Base-by-base conservation (phyloP, 2,888 invertebrate species). In the Sacculina carcini region DNA sequence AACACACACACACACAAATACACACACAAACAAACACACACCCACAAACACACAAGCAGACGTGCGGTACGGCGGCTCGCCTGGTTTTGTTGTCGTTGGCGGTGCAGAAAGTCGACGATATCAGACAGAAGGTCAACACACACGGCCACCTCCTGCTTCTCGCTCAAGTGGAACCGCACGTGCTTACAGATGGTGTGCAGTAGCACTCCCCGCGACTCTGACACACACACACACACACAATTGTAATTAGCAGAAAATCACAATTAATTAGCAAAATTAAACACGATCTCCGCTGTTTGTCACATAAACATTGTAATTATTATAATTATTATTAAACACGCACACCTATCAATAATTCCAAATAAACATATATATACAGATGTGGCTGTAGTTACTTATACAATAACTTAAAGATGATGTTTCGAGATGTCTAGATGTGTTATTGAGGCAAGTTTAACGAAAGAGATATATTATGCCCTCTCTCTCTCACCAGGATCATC, bases 111-210 rank as follows among this genome's bases (percentile, higher is more conserved):
- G 40, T 71, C 73, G 19, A 90, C 73, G 29, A 90, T 76, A 63
- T 89, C 87, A 0, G 81, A 80, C 10, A 92, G 68, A 60, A 90
- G 85, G 54, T 83, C 83, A 0, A 86, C 80, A 61, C 86, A 86
- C 5, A 83, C 72, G 14, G 77, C 71, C 31, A 89, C 66, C 61
- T 89, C 87, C 61, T 84, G 83, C 21, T 83, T 73, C 1, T 79
- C 74, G 0, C 77, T 75, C 3, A 90, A 68, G 62, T 90, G 87
- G 23, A 78, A 75, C 29, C 84, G 75, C 36, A 92, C 66, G 61
- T 90, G 87, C 57, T 79, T 77, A 62, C 87, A 85, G 29, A 83
- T 79, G 2, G 83, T 79, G 0, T 78, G 76, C 23, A 92, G 68
- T 5, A 92, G 72, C 52, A 84, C 74, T 61, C 78, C 79, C 52